Evolutionary conservation across 2,113 vertebrate genomes (phyloP).

Genomic region (Eclectus roratus): DNA sequence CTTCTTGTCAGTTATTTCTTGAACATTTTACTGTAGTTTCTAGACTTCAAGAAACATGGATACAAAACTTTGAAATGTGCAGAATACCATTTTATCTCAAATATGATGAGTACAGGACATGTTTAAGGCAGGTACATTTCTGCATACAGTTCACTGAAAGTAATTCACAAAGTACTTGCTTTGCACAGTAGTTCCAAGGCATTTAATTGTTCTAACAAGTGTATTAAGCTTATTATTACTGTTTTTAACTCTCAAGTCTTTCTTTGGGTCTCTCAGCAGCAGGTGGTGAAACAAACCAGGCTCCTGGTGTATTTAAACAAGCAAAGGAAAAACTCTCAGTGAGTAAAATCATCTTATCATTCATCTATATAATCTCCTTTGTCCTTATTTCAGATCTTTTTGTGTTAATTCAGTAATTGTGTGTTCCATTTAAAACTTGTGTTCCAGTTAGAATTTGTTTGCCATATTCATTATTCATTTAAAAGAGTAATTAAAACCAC

Average conservation of each 20-base stretch:
- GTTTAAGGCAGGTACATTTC: neutral
- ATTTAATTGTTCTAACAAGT: neutral
- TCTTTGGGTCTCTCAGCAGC: slow-evolving; percentile 72
- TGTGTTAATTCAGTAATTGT: slow-evolving; percentile 1
- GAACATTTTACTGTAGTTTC: neutral
- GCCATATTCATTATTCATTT: neutral
- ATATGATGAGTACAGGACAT: neutral
- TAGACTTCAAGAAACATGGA: neutral
- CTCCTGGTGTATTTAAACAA: slow-evolving; percentile 87
- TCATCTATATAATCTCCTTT: neutral
- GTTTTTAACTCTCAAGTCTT: slow-evolving; percentile 52
- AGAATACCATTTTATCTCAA: neutral
- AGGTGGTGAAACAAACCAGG: slow-evolving; percentile 85
- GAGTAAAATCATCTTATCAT: slow-evolving; percentile 74
- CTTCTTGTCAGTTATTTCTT: neutral
- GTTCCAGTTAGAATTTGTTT: neutral
- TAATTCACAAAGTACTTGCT: neutral
- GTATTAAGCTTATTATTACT: neutral
- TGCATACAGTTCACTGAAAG: neutral
- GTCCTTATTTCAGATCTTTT: neutral
- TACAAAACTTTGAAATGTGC: neutral
- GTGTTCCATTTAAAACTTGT: neutral
- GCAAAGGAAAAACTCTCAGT: slow-evolving; percentile 91
- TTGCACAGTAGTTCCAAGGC: neutral
- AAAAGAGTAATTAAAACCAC: neutral